These are phyloP conservation scores for Sipunculus nudus DNA, from an alignment of 2,888 invertebrate genomes.

Conservation along the genomic window DNA sequence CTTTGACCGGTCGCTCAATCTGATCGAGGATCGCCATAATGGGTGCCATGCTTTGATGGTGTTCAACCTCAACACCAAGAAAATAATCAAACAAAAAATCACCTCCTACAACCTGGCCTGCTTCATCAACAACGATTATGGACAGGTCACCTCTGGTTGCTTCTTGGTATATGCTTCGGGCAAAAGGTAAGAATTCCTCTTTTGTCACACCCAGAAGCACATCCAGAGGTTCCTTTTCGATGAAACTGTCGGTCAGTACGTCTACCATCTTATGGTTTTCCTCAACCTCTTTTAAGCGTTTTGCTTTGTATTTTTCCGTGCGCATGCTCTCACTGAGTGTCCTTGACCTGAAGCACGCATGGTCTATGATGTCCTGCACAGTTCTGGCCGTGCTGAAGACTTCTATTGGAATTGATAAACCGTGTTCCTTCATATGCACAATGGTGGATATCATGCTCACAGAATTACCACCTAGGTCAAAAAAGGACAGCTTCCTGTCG, in stretches of 20 bases:
- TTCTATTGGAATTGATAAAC: constrained; percentile 21
- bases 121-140: constrained; percentile 19
- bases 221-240: constrained; percentile 28
- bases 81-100: constrained; percentile 31
- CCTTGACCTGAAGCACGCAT: neutral
- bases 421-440: constrained; percentile 22
- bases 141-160: constrained; percentile 16
- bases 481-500: constrained; percentile 43
- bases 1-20: constrained; percentile 25
- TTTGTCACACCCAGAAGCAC: constrained; percentile 24
- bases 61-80: constrained; percentile 16
- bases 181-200: constrained; percentile 21
- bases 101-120: constrained; percentile 27
- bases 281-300: constrained; percentile 5
- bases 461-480: constrained; percentile 52
- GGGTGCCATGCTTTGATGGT: constrained; percentile 29
- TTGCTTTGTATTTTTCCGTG: constrained; percentile 19
- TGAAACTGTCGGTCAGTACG: constrained; percentile 24
- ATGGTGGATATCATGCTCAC: constrained; percentile 25
- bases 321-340: neutral
- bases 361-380: constrained; percentile 25
- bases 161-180: constrained; percentile 17
- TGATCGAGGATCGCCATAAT: constrained; percentile 16
- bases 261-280: constrained; percentile 9
- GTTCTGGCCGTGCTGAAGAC: constrained; percentile 24